A percentile compares a stretch with the other conserved stretches of the same genome.
These are phyloP conservation scores for Laticauda laticaudata DNA, from an alignment of 2,113 vertebrate genomes.

Conservation along the genomic window DNA sequence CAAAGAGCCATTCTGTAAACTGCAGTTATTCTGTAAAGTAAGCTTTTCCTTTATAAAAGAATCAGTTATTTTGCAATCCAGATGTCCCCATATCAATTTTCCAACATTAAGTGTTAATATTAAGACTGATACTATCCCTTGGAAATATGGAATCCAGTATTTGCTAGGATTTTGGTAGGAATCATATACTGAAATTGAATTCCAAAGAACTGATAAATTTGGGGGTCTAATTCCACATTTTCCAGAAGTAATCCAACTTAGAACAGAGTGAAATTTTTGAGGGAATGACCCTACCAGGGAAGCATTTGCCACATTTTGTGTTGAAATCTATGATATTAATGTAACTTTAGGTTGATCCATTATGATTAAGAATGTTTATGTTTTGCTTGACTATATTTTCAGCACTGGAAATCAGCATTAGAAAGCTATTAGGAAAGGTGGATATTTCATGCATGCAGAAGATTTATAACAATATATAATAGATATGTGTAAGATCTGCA, in stretches of 20 bases:
- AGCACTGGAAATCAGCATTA: neutral
- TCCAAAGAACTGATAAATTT: neutral
- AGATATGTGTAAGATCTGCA: neutral
- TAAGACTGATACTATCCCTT: neutral
- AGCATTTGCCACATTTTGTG: neutral
- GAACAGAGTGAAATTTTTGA: neutral
- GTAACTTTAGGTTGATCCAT: neutral
- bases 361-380: neutral
- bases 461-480: neutral
- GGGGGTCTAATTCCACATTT: neutral
- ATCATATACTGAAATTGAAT: neutral
- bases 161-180: neutral
- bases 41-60: neutral
- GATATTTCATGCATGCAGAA: neutral
- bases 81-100: neutral
- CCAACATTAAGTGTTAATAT: neutral
- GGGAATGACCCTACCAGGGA: neutral
- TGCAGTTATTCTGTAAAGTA: neutral
- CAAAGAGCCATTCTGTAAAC: neutral
- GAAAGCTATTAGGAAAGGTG: neutral
- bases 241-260: neutral
- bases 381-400: neutral
- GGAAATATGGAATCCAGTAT: neutral
- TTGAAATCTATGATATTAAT: neutral
- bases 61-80: neutral